Conservation (phyloP, 2,797 vertebrate genomes). For the Spheniscus humboldti region DNA sequence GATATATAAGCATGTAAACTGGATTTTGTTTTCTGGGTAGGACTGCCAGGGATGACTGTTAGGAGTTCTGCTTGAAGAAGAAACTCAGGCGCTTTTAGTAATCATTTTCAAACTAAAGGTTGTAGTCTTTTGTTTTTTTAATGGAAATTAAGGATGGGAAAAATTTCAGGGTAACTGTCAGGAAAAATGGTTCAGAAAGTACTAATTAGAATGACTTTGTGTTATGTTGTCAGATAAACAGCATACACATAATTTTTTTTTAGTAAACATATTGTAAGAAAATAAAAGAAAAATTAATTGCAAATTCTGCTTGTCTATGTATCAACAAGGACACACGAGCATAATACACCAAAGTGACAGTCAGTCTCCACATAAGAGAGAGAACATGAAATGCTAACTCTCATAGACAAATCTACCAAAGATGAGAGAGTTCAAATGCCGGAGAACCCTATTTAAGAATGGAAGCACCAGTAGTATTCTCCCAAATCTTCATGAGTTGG, state of each 20-base stretch:
- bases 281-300: background rate
- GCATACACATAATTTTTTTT: background rate
- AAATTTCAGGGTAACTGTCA: background rate
- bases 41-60: background rate
- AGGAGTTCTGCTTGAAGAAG: background rate
- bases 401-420: background rate
- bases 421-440: background rate
- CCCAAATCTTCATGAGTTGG: background rate
- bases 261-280: background rate
- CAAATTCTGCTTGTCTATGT: background rate
- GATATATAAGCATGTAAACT: conserved; percentile 48
- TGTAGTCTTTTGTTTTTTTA: background rate
- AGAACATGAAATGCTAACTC: background rate
- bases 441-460: background rate
- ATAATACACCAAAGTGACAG: background rate
- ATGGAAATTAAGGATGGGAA: background rate
- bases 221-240: background rate
- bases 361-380: background rate
- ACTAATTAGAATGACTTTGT: background rate
- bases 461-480: background rate
- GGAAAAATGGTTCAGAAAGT: background rate
- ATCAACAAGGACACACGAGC: background rate
- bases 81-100: background rate
- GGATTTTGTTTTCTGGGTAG: conserved; percentile 27
- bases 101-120: background rate